These are phyloP conservation scores for Coleophora deauratella DNA, from an alignment of 2,888 invertebrate species.

Conservation along the genomic window DNA sequence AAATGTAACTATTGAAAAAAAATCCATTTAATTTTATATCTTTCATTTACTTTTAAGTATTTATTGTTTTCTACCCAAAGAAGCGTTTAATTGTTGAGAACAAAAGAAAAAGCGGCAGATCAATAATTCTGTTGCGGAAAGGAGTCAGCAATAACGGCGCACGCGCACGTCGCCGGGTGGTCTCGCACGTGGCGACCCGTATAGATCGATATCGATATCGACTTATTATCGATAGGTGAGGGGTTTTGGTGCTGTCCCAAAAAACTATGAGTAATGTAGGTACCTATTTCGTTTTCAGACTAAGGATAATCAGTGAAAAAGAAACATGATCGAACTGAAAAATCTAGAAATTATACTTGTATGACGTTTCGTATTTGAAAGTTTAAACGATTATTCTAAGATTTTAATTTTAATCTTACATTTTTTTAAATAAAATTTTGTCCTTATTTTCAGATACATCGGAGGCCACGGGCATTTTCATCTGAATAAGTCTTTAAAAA, in stretches of 20 bases:
- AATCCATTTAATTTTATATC: too few species aligned
- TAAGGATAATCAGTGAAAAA: too few species aligned
- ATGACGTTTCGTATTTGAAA: too few species aligned
- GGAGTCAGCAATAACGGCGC: slow-evolving; percentile 21
- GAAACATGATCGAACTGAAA: too few species aligned
- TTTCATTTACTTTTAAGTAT: too few species aligned
- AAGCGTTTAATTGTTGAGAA: slow-evolving; percentile 26
- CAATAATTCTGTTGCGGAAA: too few species aligned
- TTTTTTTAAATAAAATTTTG: too few species aligned
- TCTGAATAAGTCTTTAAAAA: slow-evolving; percentile 59
- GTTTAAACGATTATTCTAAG: too few species aligned
- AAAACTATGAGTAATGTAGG: neutral
- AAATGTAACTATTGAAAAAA: too few species aligned
- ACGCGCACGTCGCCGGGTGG: slow-evolving; percentile 59
- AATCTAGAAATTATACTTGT: too few species aligned
- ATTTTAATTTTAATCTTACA: too few species aligned
- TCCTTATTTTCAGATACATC: slow-evolving; percentile 47
- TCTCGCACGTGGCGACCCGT: slow-evolving; percentile 63
- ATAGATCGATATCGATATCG: slow-evolving; percentile 55
- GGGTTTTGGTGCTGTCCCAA: slow-evolving; percentile 8
- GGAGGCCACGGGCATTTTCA: slow-evolving; percentile 60
- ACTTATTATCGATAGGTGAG: slow-evolving; percentile 31
- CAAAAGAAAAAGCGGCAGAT: slow-evolving; percentile 26
- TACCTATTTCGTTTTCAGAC: too few species aligned
- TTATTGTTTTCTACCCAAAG: slow-evolving; percentile 14